Base-by-base conservation (phyloP, 2,113 vertebrate species). In the Corythornis vintsioides region DNA sequence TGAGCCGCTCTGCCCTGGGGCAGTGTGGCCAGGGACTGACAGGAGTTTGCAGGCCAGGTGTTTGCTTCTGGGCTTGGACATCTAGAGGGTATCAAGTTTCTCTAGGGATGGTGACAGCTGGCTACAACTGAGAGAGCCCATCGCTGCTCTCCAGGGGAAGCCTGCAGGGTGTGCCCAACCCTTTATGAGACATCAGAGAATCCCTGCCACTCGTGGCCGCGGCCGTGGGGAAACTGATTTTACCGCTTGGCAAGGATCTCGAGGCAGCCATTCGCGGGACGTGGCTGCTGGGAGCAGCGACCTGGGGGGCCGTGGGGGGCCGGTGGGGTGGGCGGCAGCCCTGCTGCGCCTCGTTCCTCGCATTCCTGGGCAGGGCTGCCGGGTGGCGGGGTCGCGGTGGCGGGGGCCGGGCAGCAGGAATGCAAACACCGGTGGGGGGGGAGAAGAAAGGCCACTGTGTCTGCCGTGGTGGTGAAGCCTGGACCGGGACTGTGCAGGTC, bases 291-390 rank as follows among this genome's bases (percentile, higher is more conserved):
- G 52, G 65, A 84, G 67, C 70, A 81, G 38, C 38, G 2, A 84
- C 65, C 63, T 89, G 92, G 80, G 92, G 92, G 89, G 76, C 38
- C 64, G 15, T 38, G 66, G 85, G 78, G 86, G 90, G 64, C 78
- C 31, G 45, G 16, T 6, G 19, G 57, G 82, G 89, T 53, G 92
- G 86, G 86, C 40, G 66, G 83, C 71, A 87, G 59, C 81, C 76
- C 69, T 50, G 48, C 90, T 93, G 78, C 56, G 56, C 91, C 85
- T 93, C 91, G 92, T 95, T 95, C 93, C 88, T 93, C 6, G 1
- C 93, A 95, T 95, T 95, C 95, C 93, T 94, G 95, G 95, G 91
- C 93, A 92, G 93, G 93, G 93, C 95, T 83, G 93, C 86, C 1
- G 86, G 89, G 93, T 13, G 72, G 89, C 2, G 42, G 95, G 95